Evolutionary conservation across 2,113 vertebrate genomes (phyloP).

Genomic region (Tinamus guttatus): DNA sequence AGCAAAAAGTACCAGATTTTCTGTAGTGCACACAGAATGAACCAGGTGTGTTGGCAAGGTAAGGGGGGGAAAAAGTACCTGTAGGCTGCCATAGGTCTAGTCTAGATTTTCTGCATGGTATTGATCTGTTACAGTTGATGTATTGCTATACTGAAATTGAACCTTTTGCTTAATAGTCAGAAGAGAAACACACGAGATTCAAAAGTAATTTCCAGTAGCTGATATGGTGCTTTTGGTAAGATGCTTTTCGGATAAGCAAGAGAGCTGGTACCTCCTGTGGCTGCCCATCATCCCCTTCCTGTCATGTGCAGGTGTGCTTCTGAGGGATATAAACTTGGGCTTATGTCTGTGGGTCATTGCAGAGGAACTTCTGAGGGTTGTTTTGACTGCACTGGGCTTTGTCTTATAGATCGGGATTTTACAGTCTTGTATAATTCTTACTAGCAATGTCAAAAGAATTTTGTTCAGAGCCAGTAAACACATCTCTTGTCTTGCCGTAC

Average conservation of each 20-base stretch:
- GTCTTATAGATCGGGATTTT: neutral
- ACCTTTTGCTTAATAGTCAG: neutral
- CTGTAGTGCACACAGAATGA: neutral
- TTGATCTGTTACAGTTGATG: neutral
- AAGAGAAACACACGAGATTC: neutral
- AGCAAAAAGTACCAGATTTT: neutral
- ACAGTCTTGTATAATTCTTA: neutral
- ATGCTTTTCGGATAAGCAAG: neutral
- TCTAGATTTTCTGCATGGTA: neutral
- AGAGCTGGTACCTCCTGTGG: neutral
- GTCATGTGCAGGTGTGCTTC: rapidly evolving
- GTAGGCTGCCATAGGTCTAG: rapidly evolving
- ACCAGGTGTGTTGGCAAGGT: neutral
- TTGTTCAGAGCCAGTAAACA: neutral
- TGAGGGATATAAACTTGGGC: too few relatives aligned
- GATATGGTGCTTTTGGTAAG: neutral
- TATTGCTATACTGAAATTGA: neutral
- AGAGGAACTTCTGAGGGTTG: neutral
- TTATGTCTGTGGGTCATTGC: neutral
- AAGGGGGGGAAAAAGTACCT: neutral
- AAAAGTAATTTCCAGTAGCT: neutral
- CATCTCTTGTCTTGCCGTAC: neutral
- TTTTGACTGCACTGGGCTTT: slow-evolving; percentile 9
- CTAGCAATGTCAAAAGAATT: slow-evolving; percentile 15
- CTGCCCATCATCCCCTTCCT: neutral